A percentile compares a stretch with the other conserved stretches of the same genome.
These are phyloP conservation scores for Chromoteleia sp. DNA, from an alignment of 2,888 invertebrate species.

Conservation along the genomic window DNA sequence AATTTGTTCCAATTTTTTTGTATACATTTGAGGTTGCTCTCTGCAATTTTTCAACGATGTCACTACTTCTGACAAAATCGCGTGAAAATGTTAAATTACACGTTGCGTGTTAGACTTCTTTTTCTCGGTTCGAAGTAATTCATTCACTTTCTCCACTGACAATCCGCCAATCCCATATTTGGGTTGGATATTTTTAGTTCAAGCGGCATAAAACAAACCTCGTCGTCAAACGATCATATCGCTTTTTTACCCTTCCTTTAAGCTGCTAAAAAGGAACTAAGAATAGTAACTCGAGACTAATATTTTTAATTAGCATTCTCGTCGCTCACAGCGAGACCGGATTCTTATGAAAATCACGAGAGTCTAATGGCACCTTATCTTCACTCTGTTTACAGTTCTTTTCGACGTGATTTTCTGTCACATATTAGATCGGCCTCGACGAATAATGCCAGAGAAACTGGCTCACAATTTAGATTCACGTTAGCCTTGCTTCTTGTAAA, in stretches of 20 bases:
- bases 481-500: slow-evolving; percentile 29
- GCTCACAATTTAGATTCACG: slow-evolving; percentile 39
- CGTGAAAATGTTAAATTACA: slow-evolving; percentile 67
- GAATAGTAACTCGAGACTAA: slow-evolving; percentile 6
- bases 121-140: slow-evolving; percentile 52
- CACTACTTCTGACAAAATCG: slow-evolving; percentile 53
- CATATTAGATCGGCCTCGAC: slow-evolving; percentile 46
- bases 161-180: slow-evolving; percentile 63
- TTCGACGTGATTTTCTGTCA: slow-evolving; percentile 9
- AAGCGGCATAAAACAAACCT: slow-evolving; percentile 44
- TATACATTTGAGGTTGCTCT: neutral
- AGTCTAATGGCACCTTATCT: slow-evolving; percentile 37
- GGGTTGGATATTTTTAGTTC: slow-evolving; percentile 65
- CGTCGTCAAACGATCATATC: slow-evolving; percentile 28
- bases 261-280: neutral
- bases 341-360: slow-evolving; percentile 22
- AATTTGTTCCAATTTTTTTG: slow-evolving; percentile 31
- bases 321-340: neutral
- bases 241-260: slow-evolving; percentile 11
- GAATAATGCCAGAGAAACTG: slow-evolving; percentile 50
- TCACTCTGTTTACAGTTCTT: slow-evolving; percentile 29
- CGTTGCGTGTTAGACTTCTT: slow-evolving; percentile 63
- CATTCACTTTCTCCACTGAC: slow-evolving; percentile 58
- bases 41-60: slow-evolving; percentile 49
- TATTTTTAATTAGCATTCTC: slow-evolving; percentile 41